Evolutionary conservation across 2,888 invertebrate species (phyloP).

Genomic region (Salpingus planirostris): DNA sequence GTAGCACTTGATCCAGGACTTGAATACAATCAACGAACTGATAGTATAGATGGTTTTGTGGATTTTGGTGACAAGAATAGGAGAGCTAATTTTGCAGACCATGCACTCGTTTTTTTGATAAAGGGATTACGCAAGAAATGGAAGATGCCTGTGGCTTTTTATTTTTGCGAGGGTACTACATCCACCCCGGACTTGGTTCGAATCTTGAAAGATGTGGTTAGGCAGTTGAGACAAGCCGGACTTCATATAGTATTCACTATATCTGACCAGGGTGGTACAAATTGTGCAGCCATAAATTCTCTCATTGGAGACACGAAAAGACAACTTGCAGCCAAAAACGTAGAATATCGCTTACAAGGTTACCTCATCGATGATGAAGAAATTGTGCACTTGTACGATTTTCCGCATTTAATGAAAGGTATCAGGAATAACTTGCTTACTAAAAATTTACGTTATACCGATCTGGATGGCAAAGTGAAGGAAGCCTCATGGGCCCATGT

Average conservation of each 20-base stretch:
- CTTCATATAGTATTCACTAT: slow-evolving; percentile 5
- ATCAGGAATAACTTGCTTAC: slow-evolving; percentile 12
- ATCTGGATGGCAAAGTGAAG: slow-evolving; percentile 4
- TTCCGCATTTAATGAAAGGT: slow-evolving; percentile 13
- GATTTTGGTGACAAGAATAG: slow-evolving; percentile 1
- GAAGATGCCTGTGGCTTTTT: slow-evolving; percentile 5
- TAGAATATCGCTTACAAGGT: too few relatives aligned
- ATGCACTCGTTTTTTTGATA: background rate
- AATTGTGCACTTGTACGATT: slow-evolving; percentile 10
- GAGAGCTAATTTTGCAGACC: background rate
- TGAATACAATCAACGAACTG: slow-evolving; percentile 3
- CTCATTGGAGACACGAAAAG: too few relatives aligned
- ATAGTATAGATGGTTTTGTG: slow-evolving; percentile 1
- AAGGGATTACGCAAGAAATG: slow-evolving; percentile 6
- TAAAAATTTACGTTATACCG: background rate
- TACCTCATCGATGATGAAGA: slow-evolving; percentile 6
- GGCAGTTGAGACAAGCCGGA: slow-evolving; percentile 1
- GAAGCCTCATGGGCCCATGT: slow-evolving; percentile 11
- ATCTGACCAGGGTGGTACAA: slow-evolving; percentile 8
- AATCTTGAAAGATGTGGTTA: background rate
- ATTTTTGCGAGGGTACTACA: slow-evolving; percentile 4
- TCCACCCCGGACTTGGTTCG: background rate
- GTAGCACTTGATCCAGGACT: background rate
- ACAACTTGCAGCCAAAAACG: too few relatives aligned
- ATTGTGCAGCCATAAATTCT: slow-evolving; percentile 5